Evolutionary conservation across 2,888 invertebrate genomes (phyloP).

Genomic region (Deroplatys truncata): DNA sequence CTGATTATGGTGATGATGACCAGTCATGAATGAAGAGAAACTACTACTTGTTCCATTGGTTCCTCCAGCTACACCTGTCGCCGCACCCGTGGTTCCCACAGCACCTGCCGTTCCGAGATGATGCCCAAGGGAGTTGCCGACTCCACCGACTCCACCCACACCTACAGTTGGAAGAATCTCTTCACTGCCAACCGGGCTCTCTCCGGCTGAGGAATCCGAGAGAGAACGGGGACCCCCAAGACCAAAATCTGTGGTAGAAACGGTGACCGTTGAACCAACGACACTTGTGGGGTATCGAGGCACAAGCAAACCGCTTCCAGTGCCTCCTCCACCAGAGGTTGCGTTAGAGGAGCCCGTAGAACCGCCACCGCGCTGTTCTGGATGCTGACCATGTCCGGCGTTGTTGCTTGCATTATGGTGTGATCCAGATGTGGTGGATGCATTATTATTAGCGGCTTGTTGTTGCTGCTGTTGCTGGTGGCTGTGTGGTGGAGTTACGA

Average conservation of each 20-base stretch:
- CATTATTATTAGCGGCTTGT: conserved; percentile 36
- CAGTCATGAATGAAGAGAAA: conserved; percentile 61
- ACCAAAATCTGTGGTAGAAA: conserved; percentile 52
- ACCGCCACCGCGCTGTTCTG: conserved; percentile 24
- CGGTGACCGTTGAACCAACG: conserved; percentile 58
- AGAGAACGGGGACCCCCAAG: conserved; percentile 65
- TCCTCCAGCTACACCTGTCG: conserved; percentile 37
- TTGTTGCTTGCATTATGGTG: conserved; percentile 20
- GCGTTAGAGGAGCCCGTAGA: conserved; percentile 27
- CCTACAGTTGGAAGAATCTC: conserved; percentile 30
- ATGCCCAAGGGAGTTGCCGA: conserved; percentile 51
- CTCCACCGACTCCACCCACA: conserved; percentile 63
- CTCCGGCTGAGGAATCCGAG: conserved; percentile 77
- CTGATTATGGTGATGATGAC: conserved; percentile 48
- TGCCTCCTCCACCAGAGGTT: conserved; percentile 11
- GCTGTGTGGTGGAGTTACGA: conserved; percentile 53
- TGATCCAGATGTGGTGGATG: conserved; percentile 33
- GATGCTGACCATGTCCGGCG: conserved; percentile 13
- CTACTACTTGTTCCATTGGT: conserved; percentile 49
- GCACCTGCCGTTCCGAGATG: background rate
- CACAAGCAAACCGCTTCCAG: conserved; percentile 48
- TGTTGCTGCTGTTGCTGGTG: conserved; percentile 49
- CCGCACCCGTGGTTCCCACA: conserved; percentile 43
- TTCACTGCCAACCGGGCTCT: conserved; percentile 35
- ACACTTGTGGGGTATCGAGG: conserved; percentile 59